Evolutionary conservation across 1,140 invertebrate genomes (phyloP).

Genomic region (Hylaeus volcanicus): DNA sequence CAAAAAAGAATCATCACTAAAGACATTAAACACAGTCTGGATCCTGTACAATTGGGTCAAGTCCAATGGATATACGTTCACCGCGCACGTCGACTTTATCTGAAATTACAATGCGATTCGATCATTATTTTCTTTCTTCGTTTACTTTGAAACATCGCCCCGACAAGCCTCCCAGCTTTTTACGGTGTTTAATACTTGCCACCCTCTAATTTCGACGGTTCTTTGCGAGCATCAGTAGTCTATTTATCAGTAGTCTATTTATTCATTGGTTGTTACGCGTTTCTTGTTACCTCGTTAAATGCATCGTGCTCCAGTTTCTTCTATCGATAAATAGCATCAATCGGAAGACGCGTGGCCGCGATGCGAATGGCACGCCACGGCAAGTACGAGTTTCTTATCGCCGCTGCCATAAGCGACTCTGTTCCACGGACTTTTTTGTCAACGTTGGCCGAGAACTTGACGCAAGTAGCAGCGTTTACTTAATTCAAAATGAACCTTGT

Average conservation of each 20-base stretch:
- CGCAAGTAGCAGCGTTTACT: conserved; percentile 20
- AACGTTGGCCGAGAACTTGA: conserved; percentile 52
- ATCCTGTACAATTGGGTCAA: too few species aligned
- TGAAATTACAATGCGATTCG: too few species aligned
- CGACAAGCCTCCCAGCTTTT: neutral
- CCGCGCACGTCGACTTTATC: too few species aligned
- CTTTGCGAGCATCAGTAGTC: neutral
- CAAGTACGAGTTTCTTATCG: conserved; percentile 61
- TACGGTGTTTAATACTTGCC: neutral
- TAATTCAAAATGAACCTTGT: conserved; percentile 5
- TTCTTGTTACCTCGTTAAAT: neutral
- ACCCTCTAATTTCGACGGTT: neutral
- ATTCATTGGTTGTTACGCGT: neutral
- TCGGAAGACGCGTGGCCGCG: conserved; percentile 56
- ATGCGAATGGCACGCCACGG: conserved; percentile 37
- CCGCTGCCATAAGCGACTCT: conserved; percentile 54
- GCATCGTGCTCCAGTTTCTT: conserved; percentile 32
- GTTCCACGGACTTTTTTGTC: conserved; percentile 48
- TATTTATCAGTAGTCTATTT: neutral
- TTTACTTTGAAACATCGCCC: too few species aligned
- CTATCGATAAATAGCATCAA: conserved; percentile 48
- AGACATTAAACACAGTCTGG: too few species aligned
- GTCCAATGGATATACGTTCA: too few species aligned
- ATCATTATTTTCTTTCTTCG: too few species aligned
- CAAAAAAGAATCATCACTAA: too few species aligned